phyloP scores from a whole-genome alignment of 2,797 vertebrate species.

The Sitta carolinensis region DNA sequence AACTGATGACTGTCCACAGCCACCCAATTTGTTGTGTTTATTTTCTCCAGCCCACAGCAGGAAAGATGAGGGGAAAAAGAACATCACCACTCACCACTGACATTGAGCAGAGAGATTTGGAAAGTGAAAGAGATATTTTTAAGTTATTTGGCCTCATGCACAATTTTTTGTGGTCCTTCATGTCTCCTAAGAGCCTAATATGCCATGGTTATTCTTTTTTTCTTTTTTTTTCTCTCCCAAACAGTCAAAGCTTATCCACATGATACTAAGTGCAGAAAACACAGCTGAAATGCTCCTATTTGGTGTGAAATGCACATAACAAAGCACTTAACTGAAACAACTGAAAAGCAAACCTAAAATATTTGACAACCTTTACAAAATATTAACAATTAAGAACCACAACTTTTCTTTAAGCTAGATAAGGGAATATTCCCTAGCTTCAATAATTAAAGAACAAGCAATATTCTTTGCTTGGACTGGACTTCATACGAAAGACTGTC shows the following conservation, averaged over 20 bases:
- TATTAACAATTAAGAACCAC: background rate
- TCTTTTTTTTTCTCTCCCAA: background rate
- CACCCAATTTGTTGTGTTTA: background rate
- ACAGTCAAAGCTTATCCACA: background rate
- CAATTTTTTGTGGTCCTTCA: background rate
- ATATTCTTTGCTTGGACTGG: background rate
- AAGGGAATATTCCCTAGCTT: background rate
- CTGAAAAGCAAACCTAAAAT: background rate
- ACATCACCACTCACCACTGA: rapidly evolving
- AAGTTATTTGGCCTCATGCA: background rate
- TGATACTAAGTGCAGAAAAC: background rate
- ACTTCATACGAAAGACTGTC: background rate
- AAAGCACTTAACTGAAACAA: background rate
- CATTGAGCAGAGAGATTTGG: background rate
- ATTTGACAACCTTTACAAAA: background rate
- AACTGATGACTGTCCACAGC: background rate
- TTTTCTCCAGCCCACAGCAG: background rate
- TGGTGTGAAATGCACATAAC: background rate
- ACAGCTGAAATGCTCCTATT: background rate
- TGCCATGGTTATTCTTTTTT: background rate
- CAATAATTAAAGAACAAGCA: background rate
- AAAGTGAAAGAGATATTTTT: background rate
- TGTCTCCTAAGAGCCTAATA: background rate
- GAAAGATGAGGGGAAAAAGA: background rate
- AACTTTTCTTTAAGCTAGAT: background rate